Conservation (phyloP, 2,888 invertebrate species). For the Orthosia incerta region DNA sequence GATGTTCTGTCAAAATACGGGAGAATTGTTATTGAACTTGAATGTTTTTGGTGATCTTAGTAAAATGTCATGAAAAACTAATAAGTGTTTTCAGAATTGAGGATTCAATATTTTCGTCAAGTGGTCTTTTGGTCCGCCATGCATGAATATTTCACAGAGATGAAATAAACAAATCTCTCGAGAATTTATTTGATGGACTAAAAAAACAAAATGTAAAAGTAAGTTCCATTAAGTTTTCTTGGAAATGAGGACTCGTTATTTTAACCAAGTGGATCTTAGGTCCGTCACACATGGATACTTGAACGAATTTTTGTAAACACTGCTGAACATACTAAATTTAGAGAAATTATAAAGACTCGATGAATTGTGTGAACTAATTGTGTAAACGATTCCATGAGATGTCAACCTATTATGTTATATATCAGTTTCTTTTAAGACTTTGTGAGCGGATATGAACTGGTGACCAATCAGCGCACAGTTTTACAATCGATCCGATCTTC, state of each 20-base stretch:
- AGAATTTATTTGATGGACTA: background rate
- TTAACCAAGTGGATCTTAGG: background rate
- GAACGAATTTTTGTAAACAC: background rate
- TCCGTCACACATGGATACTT: background rate
- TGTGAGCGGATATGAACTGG: background rate
- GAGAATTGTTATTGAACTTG: conserved; percentile 11
- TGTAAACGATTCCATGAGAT: too few relatives aligned
- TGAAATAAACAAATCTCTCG: background rate
- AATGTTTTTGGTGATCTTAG: background rate
- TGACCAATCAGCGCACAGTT: too few relatives aligned
- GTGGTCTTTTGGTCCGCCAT: background rate
- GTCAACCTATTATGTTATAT: too few relatives aligned
- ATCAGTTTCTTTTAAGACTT: background rate
- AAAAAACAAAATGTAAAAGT: too few relatives aligned
- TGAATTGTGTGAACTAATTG: background rate
- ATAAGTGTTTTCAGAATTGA: background rate
- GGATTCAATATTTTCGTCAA: background rate
- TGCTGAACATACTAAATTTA: too few relatives aligned
- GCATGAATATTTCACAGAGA: background rate
- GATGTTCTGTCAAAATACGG: conserved; percentile 24
- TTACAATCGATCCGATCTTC: too few relatives aligned
- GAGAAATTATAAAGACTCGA: too few relatives aligned
- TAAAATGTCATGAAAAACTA: background rate
- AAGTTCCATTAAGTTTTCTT: background rate
- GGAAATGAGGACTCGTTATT: background rate